These are phyloP conservation scores for Plectus sambesii DNA, from an alignment of 1,140 invertebrate genomes.

Conservation along the genomic window DNA sequence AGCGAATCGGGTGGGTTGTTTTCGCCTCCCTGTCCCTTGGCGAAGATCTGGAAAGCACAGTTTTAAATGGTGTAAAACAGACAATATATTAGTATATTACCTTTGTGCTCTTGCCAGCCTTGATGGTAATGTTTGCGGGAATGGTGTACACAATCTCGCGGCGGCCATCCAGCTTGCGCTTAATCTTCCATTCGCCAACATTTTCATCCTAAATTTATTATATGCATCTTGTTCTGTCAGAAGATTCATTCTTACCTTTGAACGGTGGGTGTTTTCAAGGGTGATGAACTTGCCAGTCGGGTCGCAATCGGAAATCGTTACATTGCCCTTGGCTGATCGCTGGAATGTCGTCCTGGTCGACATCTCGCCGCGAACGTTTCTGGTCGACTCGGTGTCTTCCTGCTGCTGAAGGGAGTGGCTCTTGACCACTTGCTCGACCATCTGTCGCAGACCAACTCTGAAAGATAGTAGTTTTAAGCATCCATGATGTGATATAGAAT, in stretches of 20 bases:
- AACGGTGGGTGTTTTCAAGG: conserved; percentile 43
- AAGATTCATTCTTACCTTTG: background rate
- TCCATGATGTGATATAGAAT: no score
- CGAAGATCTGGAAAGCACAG: conserved; percentile 16
- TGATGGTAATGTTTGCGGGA: conserved; percentile 13
- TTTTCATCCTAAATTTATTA: conserved; percentile 21
- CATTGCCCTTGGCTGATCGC: conserved; percentile 46
- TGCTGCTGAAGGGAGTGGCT: conserved; percentile 11
- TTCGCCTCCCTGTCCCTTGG: conserved; percentile 10
- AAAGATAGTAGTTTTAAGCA: background rate
- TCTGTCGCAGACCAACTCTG: conserved; percentile 10
- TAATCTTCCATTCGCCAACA: conserved; percentile 18
- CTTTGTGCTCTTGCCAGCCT: conserved; percentile 14
- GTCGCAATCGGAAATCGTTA: conserved; percentile 47
- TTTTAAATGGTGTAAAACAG: background rate
- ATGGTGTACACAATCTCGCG: conserved; percentile 19
- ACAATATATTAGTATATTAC: background rate
- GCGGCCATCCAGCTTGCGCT: conserved; percentile 17
- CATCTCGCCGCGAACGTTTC: conserved; percentile 46
- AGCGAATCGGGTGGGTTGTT: conserved; percentile 12
- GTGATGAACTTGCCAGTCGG: conserved; percentile 48
- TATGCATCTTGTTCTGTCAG: no score
- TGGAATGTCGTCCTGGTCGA: conserved; percentile 50
- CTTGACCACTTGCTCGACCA: conserved; percentile 13
- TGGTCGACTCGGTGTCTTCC: conserved; percentile 8